A percentile compares a stretch with the other conserved stretches of the same genome.
Evolutionary conservation across 2,888 invertebrate species (phyloP).

Genomic region (Hipparchia sbordonii): DNA sequence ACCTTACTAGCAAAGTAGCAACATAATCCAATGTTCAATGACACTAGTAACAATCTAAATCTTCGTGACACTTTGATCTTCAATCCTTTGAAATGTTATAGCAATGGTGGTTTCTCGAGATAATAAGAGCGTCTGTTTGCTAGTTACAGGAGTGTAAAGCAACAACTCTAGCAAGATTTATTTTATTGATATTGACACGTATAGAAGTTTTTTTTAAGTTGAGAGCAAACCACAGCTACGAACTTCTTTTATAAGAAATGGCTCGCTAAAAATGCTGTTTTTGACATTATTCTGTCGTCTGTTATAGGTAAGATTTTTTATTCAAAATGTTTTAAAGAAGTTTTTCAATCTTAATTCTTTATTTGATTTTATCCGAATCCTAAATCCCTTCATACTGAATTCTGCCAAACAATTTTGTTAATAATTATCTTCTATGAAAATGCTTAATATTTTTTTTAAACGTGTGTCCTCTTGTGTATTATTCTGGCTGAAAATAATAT

Average conservation of each 20-base stretch:
- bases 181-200: neutral
- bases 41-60: neutral
- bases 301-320: too few species aligned
- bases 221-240: neutral
- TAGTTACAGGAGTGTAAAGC: neutral
- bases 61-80: slow-evolving; percentile 14
- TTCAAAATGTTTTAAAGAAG: too few species aligned
- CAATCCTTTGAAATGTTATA: neutral
- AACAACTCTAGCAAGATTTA: neutral
- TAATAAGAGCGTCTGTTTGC: neutral
- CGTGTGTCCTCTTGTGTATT: too few species aligned
- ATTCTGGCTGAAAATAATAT: too few species aligned
- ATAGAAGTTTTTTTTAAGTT: neutral
- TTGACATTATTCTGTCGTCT: neutral
- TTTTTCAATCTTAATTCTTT: too few species aligned
- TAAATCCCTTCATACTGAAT: too few species aligned
- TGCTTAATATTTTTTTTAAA: too few species aligned
- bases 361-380: too few species aligned
- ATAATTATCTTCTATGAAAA: too few species aligned
- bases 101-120: neutral
- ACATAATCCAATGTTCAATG: neutral
- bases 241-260: neutral
- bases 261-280: neutral
- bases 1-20: neutral
- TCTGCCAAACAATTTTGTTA: too few species aligned